Evolutionary conservation across 2,888 invertebrate genomes (phyloP).

Genomic region (Hypomecis atomaria): DNA sequence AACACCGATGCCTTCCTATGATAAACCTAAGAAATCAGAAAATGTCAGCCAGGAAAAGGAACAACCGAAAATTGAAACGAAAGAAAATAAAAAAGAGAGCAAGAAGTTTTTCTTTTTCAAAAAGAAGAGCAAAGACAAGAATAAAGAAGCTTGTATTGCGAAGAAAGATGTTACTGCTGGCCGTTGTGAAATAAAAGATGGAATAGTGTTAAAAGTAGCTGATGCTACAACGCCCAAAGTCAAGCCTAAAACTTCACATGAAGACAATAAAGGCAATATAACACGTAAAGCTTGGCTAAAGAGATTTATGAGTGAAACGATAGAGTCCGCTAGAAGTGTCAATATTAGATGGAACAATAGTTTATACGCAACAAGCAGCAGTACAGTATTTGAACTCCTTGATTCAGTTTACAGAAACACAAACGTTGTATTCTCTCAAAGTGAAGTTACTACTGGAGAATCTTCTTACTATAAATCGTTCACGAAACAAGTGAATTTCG

Average conservation of each 20-base stretch:
- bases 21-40: constrained; percentile 31
- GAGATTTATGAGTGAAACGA: constrained; percentile 56
- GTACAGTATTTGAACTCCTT: constrained; percentile 66
- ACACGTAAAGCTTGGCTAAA: constrained; percentile 62
- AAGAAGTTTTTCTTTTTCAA: constrained; percentile 70
- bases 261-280: constrained; percentile 48
- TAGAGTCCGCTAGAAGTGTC: constrained; percentile 64
- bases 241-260: constrained; percentile 38
- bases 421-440: constrained; percentile 60
- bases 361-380: constrained; percentile 65
- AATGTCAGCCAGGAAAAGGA: constrained; percentile 26
- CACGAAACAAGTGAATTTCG: constrained; percentile 57
- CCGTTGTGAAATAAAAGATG: constrained; percentile 69
- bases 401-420: constrained; percentile 65
- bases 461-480: constrained; percentile 52
- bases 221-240: constrained; percentile 39
- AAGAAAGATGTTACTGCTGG: constrained; percentile 66
- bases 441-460: constrained; percentile 58
- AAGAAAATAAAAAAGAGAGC: constrained; percentile 52
- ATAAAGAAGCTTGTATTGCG: constrained; percentile 48
- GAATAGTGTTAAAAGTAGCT: constrained; percentile 60
- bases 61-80: constrained; percentile 21
- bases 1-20: constrained; percentile 44
- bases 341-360: constrained; percentile 72
- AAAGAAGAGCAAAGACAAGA: constrained; percentile 54